These are phyloP conservation scores for Amazona guildingii DNA, from an alignment of 2,113 vertebrate genomes.

Conservation along the genomic window DNA sequence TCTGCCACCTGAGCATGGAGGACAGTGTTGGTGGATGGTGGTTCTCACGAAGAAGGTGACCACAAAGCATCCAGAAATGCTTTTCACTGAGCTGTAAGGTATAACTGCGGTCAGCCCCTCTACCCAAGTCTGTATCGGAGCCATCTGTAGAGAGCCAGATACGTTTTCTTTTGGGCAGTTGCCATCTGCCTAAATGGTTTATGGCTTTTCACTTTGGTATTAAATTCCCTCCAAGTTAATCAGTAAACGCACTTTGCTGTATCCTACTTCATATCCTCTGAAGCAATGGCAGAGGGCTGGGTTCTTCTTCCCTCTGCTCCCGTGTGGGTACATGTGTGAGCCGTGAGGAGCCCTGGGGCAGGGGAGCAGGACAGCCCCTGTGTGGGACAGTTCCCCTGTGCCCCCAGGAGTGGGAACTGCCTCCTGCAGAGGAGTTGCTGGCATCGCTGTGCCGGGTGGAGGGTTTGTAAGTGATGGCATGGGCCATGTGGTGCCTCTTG, in stretches of 20 bases:
- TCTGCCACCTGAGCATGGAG: fast-evolving
- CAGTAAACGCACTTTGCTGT: neutral
- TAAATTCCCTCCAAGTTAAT: constrained; percentile 24
- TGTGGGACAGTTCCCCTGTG: fast-evolving
- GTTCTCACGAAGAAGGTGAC: neutral
- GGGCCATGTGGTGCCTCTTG: fast-evolving
- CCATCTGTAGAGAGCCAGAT: neutral
- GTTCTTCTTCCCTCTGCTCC: neutral
- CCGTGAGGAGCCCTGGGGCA: neutral
- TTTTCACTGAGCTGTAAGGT: neutral
- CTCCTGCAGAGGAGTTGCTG: fast-evolving
- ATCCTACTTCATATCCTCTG: neutral
- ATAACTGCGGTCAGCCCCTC: neutral
- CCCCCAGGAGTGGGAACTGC: neutral
- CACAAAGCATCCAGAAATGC: fast-evolving
- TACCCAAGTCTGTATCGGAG: neutral
- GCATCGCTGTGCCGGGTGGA: fast-evolving
- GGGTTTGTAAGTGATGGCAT: neutral
- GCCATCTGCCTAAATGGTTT: neutral
- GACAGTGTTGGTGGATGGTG: neutral
- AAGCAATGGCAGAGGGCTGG: fast-evolving
- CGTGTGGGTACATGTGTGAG: fast-evolving
- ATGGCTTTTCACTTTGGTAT: neutral
- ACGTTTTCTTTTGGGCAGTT: neutral
- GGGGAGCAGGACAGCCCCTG: neutral